A percentile compares a stretch with the other conserved stretches of the same genome.
phyloP scores from a whole-genome alignment of 2,113 vertebrate genomes.

The Cynocephalus volans region DNA sequence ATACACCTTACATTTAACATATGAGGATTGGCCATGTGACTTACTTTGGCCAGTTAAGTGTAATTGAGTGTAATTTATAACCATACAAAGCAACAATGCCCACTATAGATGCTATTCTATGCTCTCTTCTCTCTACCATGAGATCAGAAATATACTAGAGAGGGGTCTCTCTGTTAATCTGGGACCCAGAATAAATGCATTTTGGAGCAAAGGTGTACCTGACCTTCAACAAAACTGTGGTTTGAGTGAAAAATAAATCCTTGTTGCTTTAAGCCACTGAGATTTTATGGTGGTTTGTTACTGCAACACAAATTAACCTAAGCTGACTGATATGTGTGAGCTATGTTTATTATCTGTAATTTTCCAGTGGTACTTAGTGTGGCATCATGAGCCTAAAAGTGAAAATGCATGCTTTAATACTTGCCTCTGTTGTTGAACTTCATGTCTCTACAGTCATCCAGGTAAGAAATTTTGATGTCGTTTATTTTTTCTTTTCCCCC shows the following conservation, averaged over 20 bases:
- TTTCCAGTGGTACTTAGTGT: neutral
- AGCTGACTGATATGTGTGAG: neutral
- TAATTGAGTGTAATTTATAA: neutral
- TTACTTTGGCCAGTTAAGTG: neutral
- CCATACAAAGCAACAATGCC: too few species aligned
- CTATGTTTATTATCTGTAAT: neutral
- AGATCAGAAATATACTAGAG: neutral
- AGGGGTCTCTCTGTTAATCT: neutral
- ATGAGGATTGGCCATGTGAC: neutral
- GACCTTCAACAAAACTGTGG: neutral
- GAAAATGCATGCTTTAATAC: neutral
- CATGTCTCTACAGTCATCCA: neutral
- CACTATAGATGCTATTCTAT: neutral
- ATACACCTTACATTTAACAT: neutral
- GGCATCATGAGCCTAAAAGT: slow-evolving; percentile 13
- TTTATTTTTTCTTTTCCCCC: neutral
- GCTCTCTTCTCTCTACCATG: neutral
- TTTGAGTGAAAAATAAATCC: neutral
- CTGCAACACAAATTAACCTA: neutral
- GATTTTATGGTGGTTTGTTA: neutral
- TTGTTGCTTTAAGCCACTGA: neutral
- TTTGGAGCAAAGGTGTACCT: neutral
- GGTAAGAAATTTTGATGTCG: neutral
- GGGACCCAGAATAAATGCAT: neutral
- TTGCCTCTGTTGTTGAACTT: neutral